A percentile compares a stretch with the other conserved stretches of the same genome.
These are phyloP conservation scores for Schizopygopsis malacanthus DNA, from an alignment of 2,797 vertebrate species.

Conservation along the genomic window DNA sequence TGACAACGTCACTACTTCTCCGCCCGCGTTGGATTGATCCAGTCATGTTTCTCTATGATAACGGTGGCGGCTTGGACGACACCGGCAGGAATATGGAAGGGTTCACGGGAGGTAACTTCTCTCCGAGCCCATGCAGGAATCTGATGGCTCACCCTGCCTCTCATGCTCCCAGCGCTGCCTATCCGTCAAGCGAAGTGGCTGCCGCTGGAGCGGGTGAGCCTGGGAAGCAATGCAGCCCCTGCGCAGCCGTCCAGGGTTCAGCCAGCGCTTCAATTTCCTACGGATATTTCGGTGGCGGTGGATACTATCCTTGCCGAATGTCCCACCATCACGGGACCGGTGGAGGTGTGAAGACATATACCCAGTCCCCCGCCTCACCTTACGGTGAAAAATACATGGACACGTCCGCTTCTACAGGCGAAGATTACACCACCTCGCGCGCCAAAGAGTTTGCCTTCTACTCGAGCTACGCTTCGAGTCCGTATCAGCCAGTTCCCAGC, in stretches of 20 bases:
- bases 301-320: conserved; percentile 96
- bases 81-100: conserved; percentile 97
- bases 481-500: conserved; percentile 93
- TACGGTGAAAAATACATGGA: conserved; percentile 94
- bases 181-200: conserved; percentile 86
- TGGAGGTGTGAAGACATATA: conserved; percentile 89
- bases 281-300: conserved; percentile 93
- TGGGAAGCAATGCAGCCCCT: conserved; percentile 96
- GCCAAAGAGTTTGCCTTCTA: conserved; percentile 98
- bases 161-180: conserved; percentile 88
- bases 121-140: conserved; percentile 95
- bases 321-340: conserved; percentile 84
- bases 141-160: conserved; percentile 92
- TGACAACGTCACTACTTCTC: conserved; percentile 98
- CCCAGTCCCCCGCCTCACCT: conserved; percentile 82
- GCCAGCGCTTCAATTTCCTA: conserved; percentile 93
- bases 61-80: conserved; percentile 85
- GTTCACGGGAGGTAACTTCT: conserved; percentile 87
- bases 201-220: conserved; percentile 87
- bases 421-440: conserved; percentile 88
- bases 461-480: conserved; percentile 90
- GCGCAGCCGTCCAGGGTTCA: conserved; percentile 92
- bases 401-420: conserved; percentile 86
- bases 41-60: conserved; percentile 99
- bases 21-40: conserved; percentile 98